Base-by-base conservation (phyloP, 1,140 invertebrate species). In the Neodiprion fabricii region DNA sequence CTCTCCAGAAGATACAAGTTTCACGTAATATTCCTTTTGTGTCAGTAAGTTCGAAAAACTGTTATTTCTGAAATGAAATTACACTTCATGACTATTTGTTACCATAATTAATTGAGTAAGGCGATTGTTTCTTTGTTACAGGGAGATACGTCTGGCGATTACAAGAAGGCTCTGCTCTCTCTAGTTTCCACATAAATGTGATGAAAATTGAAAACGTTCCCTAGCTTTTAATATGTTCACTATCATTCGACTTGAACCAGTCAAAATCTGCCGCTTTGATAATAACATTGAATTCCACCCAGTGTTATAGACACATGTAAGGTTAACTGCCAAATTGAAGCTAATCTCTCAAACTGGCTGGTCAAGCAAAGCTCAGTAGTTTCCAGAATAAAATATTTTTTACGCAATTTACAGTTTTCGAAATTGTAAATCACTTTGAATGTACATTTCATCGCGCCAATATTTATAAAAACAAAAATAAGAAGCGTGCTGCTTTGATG, bases 81-180 rank as follows among this genome's bases (percentile, higher is more conserved):
- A 21, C 5, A 69, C 67, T 47, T 14, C 21, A 12, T 77, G 48
- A 74, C 17, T 47, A 61, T 48, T 67, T 72, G 67, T 70, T 66
- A 72, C 79, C 72, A 72, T 72, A 72, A 73, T 75, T 73, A 73
- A 70, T 49, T 71, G 61, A 28, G 77, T 21, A 11, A 49, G 23
- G 7, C 81, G 84, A 86, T 79, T 78, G 80, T 75, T 74, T 81
- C 84, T 84, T 85, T 84, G 80, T 91, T 94, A 76, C 91, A 96
- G 94, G 94, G 92, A 79, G 96, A 98, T 86, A 97, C 96, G 75
- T 96, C 95, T 80, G 96, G 96, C 76, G 95, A 97, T 91, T 97
- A 97, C 91, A 96, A 95, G 90, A 94, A 93, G 88, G 92, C 96
- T 81, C 91, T 97, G 81, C 90, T 97, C 83, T 93, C 94, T 79